Conservation (phyloP, 2,888 invertebrate genomes). For the Myathropa florea region DNA sequence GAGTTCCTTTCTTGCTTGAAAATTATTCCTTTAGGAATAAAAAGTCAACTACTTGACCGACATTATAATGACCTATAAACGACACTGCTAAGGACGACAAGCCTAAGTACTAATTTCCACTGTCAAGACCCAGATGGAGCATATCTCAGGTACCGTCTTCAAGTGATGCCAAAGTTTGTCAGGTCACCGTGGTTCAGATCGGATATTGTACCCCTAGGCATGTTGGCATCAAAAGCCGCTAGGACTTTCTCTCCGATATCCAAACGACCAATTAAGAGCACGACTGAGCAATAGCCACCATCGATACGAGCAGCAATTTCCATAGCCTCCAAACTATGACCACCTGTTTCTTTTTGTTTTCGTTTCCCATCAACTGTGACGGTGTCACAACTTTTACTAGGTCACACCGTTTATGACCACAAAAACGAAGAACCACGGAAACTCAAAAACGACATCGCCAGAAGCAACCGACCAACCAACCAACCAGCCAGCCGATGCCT, state of each 20-base stretch:
- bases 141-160: no score
- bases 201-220: no score
- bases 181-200: no score
- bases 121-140: no score
- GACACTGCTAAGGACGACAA: no score
- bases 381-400: constrained; percentile 53
- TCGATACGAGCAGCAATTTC: constrained; percentile 3
- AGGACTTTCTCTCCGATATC: neutral
- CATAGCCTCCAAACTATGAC: constrained; percentile 24
- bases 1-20: no score
- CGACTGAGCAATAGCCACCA: constrained; percentile 35
- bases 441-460: constrained; percentile 21
- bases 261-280: constrained; percentile 61
- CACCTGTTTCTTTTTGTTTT: constrained; percentile 47
- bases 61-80: no score
- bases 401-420: constrained; percentile 60
- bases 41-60: no score
- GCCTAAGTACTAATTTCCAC: no score
- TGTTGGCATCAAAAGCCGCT: neutral
- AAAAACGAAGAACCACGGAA: neutral
- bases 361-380: constrained; percentile 46
- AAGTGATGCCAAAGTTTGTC: no score
- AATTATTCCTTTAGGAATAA: no score
- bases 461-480: constrained; percentile 21
- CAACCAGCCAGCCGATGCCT: constrained; percentile 9